These are phyloP conservation scores for Typhlomys cinereus DNA, from an alignment of 2,113 vertebrate genomes.

Conservation along the genomic window DNA sequence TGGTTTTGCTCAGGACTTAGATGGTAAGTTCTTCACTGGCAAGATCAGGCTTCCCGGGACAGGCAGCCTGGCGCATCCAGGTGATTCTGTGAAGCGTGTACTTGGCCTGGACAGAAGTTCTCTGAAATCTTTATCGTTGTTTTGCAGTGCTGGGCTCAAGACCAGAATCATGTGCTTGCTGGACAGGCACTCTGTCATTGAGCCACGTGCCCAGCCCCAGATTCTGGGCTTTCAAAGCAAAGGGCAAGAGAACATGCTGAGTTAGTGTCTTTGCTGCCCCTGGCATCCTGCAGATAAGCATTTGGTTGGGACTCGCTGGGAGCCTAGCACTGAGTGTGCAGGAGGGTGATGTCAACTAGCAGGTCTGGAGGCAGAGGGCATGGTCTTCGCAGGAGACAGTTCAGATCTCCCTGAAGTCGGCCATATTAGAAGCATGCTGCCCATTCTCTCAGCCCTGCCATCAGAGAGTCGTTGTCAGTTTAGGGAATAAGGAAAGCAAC, in stretches of 20 bases:
- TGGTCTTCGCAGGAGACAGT: too few relatives aligned
- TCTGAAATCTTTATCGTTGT: neutral
- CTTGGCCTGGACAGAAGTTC: neutral
- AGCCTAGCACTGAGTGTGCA: neutral
- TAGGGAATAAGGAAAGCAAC: neutral
- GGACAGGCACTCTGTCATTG: neutral
- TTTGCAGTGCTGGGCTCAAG: neutral
- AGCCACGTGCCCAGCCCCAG: neutral
- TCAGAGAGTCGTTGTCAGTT: neutral
- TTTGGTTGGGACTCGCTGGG: neutral
- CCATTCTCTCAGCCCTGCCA: neutral
- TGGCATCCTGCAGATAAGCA: neutral
- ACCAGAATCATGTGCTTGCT: neutral
- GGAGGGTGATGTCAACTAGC: neutral
- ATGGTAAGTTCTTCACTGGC: neutral
- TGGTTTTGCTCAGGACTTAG: neutral
- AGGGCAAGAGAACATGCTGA: too few relatives aligned
- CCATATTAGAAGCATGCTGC: neutral
- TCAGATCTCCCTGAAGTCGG: too few relatives aligned
- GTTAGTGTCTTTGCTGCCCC: too few relatives aligned
- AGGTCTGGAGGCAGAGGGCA: neutral
- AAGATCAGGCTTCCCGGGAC: constrained; percentile 22
- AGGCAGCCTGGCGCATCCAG: neutral
- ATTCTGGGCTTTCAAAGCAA: neutral
- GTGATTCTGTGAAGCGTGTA: neutral